Evolutionary conservation across 2,797 vertebrate species (phyloP), one percentile per base, ranked within the genome.

Genomic region (Morelia viridis): DNA sequence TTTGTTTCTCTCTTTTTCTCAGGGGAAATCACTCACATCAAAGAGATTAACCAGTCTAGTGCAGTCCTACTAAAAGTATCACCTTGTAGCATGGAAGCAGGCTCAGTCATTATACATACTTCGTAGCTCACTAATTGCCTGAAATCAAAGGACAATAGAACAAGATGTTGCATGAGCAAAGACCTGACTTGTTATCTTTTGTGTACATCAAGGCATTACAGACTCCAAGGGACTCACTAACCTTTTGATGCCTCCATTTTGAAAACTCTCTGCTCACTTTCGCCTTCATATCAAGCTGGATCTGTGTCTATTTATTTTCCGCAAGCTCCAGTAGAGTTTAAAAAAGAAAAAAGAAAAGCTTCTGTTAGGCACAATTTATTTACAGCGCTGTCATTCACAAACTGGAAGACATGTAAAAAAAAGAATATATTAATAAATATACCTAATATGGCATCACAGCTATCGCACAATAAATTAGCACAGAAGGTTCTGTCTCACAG

Each of bases 141-240:
- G 97, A 97, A 92, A 96, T 94, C 97, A 97, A 95, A 97, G 97
- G 97, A 97, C 96, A 95, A 96, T 98, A 98, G 98, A 98, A 97
- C 98, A 97, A 98, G 98, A 98, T 98, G 98, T 98, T 99, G 98
- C 98, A 98, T 98, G 98, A 98, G 99, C 99, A 98, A 99, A 98
- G 98, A 98, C 98, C 98, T 97, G 97, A 98, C 95, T 96, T 96
- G 95, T 97, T 97, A 96, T 96, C 96, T 97, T 95, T 96, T 97
- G 97, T 97, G 96, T 96, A 96, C 97, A 96, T 95, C 96, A 96
- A 97, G 97, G 96, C 97, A 97, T 97, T 96, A 90, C 97, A 97
- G 95, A 97, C 96, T 96, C 96, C 97, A 95, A 96, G 95, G 96
- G 96, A 98, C 96, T 95, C 96, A 95, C 93, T 94, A 93, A 95